phyloP scores from a whole-genome alignment of 2,113 vertebrate species.

The Peromyscus polionotus region DNA sequence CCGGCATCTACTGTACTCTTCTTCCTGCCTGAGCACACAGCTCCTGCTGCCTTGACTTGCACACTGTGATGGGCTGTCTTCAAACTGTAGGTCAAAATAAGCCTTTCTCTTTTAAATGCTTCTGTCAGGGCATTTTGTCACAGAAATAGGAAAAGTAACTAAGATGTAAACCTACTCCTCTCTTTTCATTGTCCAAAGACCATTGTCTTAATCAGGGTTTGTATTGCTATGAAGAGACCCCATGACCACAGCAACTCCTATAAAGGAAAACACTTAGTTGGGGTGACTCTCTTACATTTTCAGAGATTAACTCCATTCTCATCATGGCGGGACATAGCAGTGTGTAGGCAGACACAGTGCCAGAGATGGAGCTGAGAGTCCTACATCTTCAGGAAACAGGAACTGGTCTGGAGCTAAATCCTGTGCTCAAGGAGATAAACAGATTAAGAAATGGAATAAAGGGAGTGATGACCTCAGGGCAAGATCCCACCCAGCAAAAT shows the following conservation, averaged over 20 bases:
- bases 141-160: background rate
- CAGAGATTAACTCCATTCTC: background rate
- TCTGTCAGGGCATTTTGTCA: background rate
- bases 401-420: no score
- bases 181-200: background rate
- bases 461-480: no score
- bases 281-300: background rate
- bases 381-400: background rate
- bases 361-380: background rate
- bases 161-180: background rate
- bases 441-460: no score
- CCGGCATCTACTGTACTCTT: background rate
- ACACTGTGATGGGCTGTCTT: background rate
- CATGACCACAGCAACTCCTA: background rate
- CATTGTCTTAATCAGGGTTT: background rate
- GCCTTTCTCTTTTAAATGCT: background rate
- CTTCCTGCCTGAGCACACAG: background rate
- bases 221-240: background rate
- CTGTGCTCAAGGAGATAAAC: no score
- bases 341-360: background rate
- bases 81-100: background rate
- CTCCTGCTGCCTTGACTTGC: background rate
- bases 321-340: background rate
- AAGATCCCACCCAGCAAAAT: no score
- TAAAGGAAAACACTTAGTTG: background rate